Percentiles rank a stretch among this genome's conserved stretches.
Conservation (phyloP, 2,797 vertebrate genomes). For the Sphaeramia orbicularis region DNA sequence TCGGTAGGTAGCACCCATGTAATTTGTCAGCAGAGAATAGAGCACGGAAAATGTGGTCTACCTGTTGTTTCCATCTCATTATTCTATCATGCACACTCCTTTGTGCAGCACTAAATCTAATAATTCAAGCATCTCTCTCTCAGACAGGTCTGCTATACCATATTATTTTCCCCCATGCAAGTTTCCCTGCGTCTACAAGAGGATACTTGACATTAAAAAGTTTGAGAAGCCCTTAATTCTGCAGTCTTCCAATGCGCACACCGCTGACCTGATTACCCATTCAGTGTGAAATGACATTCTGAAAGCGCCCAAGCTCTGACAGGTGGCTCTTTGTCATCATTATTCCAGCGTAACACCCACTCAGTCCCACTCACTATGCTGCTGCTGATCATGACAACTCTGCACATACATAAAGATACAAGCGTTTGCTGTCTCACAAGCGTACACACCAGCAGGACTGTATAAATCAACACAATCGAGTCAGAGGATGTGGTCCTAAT, state of each 20-base stretch:
- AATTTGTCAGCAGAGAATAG: neutral
- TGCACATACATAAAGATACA: constrained; percentile 1
- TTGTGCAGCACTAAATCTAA: constrained; percentile 22
- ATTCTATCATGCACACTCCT: constrained; percentile 13
- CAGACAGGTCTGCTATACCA: constrained; percentile 21
- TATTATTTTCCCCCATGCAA: constrained; percentile 16
- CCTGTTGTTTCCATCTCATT: constrained; percentile 1
- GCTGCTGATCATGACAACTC: neutral
- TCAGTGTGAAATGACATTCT: constrained; percentile 47
- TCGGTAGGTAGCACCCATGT: neutral
- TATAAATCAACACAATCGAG: constrained; percentile 2
- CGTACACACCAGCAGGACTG: neutral
- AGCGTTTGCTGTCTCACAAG: neutral
- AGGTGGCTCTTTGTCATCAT: constrained; percentile 59
- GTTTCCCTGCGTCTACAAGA: neutral
- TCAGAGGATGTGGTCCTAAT: constrained; percentile 10
- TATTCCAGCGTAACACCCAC: constrained; percentile 43
- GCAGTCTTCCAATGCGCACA: constrained; percentile 28
- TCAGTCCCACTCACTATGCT: neutral
- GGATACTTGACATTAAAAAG: constrained; percentile 37
- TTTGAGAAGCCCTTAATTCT: constrained; percentile 28
- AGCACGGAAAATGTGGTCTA: neutral
- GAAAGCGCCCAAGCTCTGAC: constrained; percentile 38
- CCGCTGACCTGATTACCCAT: constrained; percentile 38
- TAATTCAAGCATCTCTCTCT: constrained; percentile 9